Evolutionary conservation across 2,113 vertebrate species (phyloP).

Genomic region (Phyllopteryx taeniolatus): DNA sequence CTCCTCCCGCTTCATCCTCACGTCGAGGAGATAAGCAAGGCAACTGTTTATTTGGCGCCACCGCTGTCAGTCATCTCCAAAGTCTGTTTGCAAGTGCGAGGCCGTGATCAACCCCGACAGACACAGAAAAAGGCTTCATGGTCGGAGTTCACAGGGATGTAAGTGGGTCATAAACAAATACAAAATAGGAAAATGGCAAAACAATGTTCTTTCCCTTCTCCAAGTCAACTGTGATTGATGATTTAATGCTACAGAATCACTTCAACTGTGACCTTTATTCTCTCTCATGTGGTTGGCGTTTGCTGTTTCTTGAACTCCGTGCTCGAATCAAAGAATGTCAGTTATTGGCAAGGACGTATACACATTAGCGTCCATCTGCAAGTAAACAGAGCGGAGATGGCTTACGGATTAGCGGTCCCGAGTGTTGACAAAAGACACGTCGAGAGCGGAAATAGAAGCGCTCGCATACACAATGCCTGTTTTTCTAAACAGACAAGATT

Average conservation of each 20-base stretch:
- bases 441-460: constrained; percentile 54
- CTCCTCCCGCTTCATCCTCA: constrained; percentile 17
- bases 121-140: constrained; percentile 36
- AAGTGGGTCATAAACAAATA: constrained; percentile 55
- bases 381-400: constrained; percentile 51
- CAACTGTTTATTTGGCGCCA: constrained; percentile 55
- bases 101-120: constrained; percentile 61
- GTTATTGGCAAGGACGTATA: constrained; percentile 49
- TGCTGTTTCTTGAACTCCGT: constrained; percentile 34
- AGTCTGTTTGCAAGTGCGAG: constrained; percentile 77
- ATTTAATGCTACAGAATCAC: constrained; percentile 33
- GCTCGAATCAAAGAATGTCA: constrained; percentile 59
- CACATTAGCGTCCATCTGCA: constrained; percentile 42
- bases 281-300: constrained; percentile 49
- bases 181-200: constrained; percentile 40
- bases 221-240: constrained; percentile 17
- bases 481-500: constrained; percentile 62
- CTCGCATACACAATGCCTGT: constrained; percentile 60
- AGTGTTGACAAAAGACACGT: constrained; percentile 61
- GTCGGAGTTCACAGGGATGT: constrained; percentile 46
- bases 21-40: constrained; percentile 44
- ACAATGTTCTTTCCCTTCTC: constrained; percentile 25
- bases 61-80: constrained; percentile 76
- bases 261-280: constrained; percentile 35
- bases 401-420: constrained; percentile 60